Conservation (phyloP, 2,797 vertebrate genomes). For the Cynodonichthys magdalenae region DNA sequence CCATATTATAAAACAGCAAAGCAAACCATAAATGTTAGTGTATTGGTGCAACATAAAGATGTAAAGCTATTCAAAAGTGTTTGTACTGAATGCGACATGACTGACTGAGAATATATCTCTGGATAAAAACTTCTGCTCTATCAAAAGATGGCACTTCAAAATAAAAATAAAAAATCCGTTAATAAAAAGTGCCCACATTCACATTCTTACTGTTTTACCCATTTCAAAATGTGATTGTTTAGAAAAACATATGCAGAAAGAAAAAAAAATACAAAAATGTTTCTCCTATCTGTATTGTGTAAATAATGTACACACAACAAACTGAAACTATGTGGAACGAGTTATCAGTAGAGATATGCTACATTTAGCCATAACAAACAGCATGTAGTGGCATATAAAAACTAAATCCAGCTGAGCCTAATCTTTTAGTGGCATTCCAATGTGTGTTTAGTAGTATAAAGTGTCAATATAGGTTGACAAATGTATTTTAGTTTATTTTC, state of each 20-base stretch:
- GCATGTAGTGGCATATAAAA: slow-evolving; percentile 28
- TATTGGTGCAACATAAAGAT: background rate
- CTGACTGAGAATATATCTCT: slow-evolving; percentile 6
- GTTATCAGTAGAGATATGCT: slow-evolving; percentile 10
- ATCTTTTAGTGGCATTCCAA: slow-evolving; percentile 22
- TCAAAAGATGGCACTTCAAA: slow-evolving; percentile 8
- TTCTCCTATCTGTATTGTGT: background rate
- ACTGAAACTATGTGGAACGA: slow-evolving; percentile 1
- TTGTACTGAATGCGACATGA: slow-evolving; percentile 20
- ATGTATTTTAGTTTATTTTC: background rate
- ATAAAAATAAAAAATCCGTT: slow-evolving; percentile 10
- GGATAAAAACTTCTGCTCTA: slow-evolving; percentile 44
- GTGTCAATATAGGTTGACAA: background rate
- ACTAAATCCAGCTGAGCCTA: slow-evolving; percentile 12
- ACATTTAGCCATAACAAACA: background rate
- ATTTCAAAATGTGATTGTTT: background rate
- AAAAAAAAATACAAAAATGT: background rate
- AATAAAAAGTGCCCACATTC: slow-evolving; percentile 8
- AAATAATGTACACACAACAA: background rate
- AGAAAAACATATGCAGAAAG: background rate
- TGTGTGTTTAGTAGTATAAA: slow-evolving; percentile 8
- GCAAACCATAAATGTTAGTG: slow-evolving; percentile 19
- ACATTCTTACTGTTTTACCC: background rate
- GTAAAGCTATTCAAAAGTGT: background rate
- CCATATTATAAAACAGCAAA: slow-evolving; percentile 39